These are phyloP conservation scores for Myotis daubentonii DNA, from an alignment of 2,797 vertebrate species.

Conservation along the genomic window DNA sequence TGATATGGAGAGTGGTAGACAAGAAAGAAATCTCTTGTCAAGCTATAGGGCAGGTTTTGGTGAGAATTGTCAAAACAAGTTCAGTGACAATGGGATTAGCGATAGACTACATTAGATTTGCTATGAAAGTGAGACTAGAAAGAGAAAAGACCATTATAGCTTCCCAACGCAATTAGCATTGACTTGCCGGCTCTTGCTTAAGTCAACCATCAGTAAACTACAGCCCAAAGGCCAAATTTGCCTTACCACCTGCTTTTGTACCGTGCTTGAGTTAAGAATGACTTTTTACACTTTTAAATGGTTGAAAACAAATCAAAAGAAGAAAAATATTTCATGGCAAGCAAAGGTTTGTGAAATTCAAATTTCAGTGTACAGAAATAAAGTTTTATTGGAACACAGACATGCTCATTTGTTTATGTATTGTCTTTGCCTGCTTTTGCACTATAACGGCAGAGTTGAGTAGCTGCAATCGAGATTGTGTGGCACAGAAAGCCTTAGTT, in stretches of 20 bases:
- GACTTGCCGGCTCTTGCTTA: neutral
- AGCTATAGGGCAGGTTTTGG: neutral
- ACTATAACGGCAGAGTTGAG: neutral
- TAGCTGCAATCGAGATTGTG: neutral
- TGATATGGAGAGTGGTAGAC: neutral
- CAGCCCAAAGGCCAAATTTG: neutral
- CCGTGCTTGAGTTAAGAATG: neutral
- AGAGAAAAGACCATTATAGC: neutral
- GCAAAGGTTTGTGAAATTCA: neutral
- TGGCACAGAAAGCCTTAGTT: neutral
- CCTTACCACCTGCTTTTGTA: neutral
- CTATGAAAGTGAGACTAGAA: neutral
- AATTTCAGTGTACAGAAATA: neutral
- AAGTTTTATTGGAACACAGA: neutral
- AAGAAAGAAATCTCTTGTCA: neutral
- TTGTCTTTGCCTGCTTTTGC: neutral
- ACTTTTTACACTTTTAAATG: neutral
- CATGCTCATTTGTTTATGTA: neutral
- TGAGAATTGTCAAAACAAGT: neutral
- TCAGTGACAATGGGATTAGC: neutral
- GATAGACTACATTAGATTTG: neutral
- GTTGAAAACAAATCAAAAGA: slow-evolving; percentile 37
- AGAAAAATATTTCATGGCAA: neutral
- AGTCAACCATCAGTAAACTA: neutral
- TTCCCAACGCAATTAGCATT: neutral